Evolutionary conservation across 1,140 invertebrate species (phyloP), one percentile per base, ranked within the genome.

Genomic region (Druon quercuslanigerum): DNA sequence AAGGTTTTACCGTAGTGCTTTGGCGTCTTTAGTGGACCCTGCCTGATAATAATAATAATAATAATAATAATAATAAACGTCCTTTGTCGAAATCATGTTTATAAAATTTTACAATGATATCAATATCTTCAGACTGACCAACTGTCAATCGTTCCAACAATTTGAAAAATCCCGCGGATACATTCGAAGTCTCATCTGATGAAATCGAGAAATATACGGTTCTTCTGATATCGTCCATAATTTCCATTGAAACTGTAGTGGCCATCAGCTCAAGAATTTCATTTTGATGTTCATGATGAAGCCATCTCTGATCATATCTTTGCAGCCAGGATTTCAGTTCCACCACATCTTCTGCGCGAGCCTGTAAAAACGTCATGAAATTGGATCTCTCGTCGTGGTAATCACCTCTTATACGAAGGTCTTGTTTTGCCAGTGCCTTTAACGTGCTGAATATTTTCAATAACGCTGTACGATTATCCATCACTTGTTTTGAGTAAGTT

Each of bases 231-330:
- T 79, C 72, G 71, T 54, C 51, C 71, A 80, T 66, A 17, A 78
- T 77, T 71, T 75, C 50, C 19, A 50, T 60, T 50, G 75, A 66
- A 11, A 82, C 11, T 33, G n/a, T 50, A 70, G 13, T 74, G 13
- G 79, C 79, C 81, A 82, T 80, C 50, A 80, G 50, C 20, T 80
- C 72, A 0, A 78, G 72, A 60, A 82, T 82, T 74, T 82, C 76
- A 57, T 80, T 77, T 74, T 76, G 60, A 50, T 25, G 46, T 33
- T 72, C 54, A 25, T 78, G 73, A 52, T 80, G 79, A 13, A 82
- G 71, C 79, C 81, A 82, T 72, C 74, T 80, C 33, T 51, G 8
- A 51, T 74, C 76, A 74, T 56, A 56, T 50, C 78, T 74, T 71
- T 74, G 57, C 54, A 82, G 19, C 78, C 76, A 82, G 40, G 74